Evolutionary conservation across 35 echinoderm and acorn worm species (phyloP).

Genomic region (Strongylocentrotus purpuratus): DNA sequence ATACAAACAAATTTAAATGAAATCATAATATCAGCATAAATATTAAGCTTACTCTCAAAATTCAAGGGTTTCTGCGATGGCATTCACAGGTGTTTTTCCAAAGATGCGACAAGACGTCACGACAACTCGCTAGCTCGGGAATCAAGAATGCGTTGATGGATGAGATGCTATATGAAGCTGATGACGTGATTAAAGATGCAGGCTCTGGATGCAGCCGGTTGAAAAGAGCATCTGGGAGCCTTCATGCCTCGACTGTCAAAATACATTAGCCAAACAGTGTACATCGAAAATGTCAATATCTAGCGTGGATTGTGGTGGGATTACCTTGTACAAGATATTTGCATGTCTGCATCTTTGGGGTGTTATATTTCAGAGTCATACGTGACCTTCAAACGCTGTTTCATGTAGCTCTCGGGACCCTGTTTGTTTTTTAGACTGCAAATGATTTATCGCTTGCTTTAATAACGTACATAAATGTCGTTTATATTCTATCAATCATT

Average conservation of each 20-base stretch:
- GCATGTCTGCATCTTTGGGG: neutral
- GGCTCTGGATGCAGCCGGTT: neutral
- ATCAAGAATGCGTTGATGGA: too few relatives aligned
- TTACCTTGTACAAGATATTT: neutral
- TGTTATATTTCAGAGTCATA: neutral
- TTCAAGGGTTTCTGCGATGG: neutral
- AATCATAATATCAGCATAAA: neutral
- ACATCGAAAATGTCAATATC: neutral
- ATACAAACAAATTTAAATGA: neutral
- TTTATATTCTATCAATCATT: too few relatives aligned
- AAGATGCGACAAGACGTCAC: neutral
- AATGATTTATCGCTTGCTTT: too few relatives aligned
- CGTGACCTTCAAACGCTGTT: neutral
- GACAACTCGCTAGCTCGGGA: neutral
- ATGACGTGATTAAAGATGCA: slow-evolving; percentile 12
- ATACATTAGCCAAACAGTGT: neutral
- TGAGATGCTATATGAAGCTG: neutral
- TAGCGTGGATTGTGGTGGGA: neutral
- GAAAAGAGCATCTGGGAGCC: neutral
- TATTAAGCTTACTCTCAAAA: neutral
- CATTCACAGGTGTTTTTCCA: neutral
- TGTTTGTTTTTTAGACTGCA: too few relatives aligned
- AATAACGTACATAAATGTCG: too few relatives aligned
- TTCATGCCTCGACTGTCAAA: neutral
- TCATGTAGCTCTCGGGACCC: neutral